Evolutionary conservation across 92 coral and sea anemone genomes (phyloP).

Genomic region (Epizoanthus stellaris): DNA sequence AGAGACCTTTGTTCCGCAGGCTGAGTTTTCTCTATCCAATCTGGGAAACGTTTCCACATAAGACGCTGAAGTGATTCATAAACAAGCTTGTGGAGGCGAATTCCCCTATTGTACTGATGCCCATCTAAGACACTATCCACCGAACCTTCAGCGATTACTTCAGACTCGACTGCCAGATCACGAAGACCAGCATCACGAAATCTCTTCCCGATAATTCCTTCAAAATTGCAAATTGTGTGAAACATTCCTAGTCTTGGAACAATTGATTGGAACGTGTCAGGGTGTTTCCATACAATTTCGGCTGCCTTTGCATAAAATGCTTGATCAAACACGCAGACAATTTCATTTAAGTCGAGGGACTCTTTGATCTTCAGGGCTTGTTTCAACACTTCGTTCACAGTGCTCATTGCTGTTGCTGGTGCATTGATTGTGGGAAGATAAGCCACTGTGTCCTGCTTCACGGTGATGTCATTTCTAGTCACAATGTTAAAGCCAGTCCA

Average conservation of each 20-base stretch:
- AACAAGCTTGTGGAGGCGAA: slow-evolving; percentile 41
- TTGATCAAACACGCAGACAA: slow-evolving; percentile 41
- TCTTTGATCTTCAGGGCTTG: slow-evolving; percentile 52
- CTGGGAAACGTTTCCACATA: neutral
- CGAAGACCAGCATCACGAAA: slow-evolving; percentile 49
- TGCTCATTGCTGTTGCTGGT: slow-evolving; percentile 52
- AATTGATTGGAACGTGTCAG: slow-evolving; percentile 17
- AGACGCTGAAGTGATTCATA: slow-evolving; percentile 10
- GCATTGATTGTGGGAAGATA: slow-evolving; percentile 67
- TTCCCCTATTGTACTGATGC: slow-evolving; percentile 17
- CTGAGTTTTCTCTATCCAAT: slow-evolving; percentile 15
- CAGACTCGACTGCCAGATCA: slow-evolving; percentile 37
- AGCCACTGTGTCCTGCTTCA: slow-evolving; percentile 54
- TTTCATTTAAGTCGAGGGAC: slow-evolving; percentile 11
- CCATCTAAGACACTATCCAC: slow-evolving; percentile 34
- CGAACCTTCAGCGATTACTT: slow-evolving; percentile 36
- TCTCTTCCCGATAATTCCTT: slow-evolving; percentile 31
- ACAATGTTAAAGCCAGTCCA: slow-evolving; percentile 58
- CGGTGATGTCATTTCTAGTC: slow-evolving; percentile 31
- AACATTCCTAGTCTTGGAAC: slow-evolving; percentile 36
- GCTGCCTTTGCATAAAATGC: slow-evolving; percentile 39
- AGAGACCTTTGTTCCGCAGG: slow-evolving; percentile 12
- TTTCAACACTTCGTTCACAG: slow-evolving; percentile 49
- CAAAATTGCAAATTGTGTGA: slow-evolving; percentile 21
- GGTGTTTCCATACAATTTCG: slow-evolving; percentile 24